Base-by-base conservation (phyloP, 2,888 invertebrate genomes). In the Scrobipalpa atriplicella region DNA sequence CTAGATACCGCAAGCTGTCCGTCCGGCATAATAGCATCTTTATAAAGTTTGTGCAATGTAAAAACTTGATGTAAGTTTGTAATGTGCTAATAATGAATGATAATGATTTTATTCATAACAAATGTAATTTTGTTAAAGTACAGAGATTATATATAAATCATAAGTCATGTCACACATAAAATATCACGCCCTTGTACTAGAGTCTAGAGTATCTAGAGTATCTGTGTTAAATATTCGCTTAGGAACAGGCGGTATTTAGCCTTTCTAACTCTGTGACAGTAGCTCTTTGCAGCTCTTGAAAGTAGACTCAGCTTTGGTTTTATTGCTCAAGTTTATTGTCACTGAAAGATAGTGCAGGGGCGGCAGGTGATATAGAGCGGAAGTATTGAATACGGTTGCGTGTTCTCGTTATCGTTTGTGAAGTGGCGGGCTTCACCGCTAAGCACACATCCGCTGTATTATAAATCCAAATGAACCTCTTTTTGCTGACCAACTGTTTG, bases 201-300 rank as follows among this genome's bases (percentile, higher is more conserved):
- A 29, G 2, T 29, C 2, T n/a, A 29, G 2, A 5, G 29, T 29
- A 29, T 29, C 29, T n/a, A n/a, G n/a, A n/a, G n/a, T n/a, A n/a
- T n/a, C n/a, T n/a, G n/a, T n/a, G n/a, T 29, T 29, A 3, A 2
- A 5, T 29, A 29, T 5, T 29, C 5, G 2, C 5, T 29, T 29
- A 29, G 2, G 29, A 1, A 13, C n/a, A n/a, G 3, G 43, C 11
- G n/a, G 43, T 1, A n/a, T 13, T 41, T 13, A 11, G 3, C n/a
- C 1, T 13, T n/a, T 43, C 13, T n/a, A 43, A 43, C 8, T 43
- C 1, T 13, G 11, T 43, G 1, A 47, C 47, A n/a, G n/a, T 16
- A 47, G n/a, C 76, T 82, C 82, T 88, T 86, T 83, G 81, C 83
- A 82, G 76, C 76, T 82, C 81, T 85, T 82, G 76, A 16, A n/a